Evolutionary conservation across 1,140 invertebrate species (phyloP), one percentile per base, ranked within the genome.

Genomic region (Parasteatoda tepidariorum): DNA sequence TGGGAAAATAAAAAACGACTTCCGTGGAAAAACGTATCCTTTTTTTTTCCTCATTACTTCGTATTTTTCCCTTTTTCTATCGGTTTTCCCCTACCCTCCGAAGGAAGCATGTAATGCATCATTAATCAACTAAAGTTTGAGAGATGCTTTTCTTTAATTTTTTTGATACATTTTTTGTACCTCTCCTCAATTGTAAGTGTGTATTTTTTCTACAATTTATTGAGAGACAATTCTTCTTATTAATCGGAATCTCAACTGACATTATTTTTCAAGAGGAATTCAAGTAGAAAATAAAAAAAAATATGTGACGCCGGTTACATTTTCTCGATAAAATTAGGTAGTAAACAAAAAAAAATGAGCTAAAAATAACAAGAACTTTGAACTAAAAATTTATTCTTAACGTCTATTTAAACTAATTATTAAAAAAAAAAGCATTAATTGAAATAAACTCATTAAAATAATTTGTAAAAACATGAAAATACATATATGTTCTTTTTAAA

Each of bases 121-220:
- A 73, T 73, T 73, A 73, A 73, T 73, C 68, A 73, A 57, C 7
- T 30, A 55, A 73, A 28, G 24, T 73, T 73, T 55, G n/a, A 54
- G 11, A 9, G 15, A 55, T 30, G 41, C 33, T 73, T 30, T 28
- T 57, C 38, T 24, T n/a, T 71, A 1, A 15, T 57, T 57, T 57
- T 71, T 71, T 71, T 73, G 1, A 18, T 33, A 31, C 15, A 9
- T 55, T n/a, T 18, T 28, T 34, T n/a, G 26, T 73, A 9, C 26
- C 22, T 73, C 57, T 73, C 41, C 24, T 31, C 22, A 66, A 4
- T 28, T n/a, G 3, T 33, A 55, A 6, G 9, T 48, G 9, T 13
- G 18, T 48, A 48, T 73, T 73, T 30, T 55, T 59, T 59, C n/a
- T 67, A 15, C n/a, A 11, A 41, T 67, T 67, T 38, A n/a, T 67